Evolutionary conservation across 1,140 invertebrate species (phyloP).

Genomic region (Dryas iulia): DNA sequence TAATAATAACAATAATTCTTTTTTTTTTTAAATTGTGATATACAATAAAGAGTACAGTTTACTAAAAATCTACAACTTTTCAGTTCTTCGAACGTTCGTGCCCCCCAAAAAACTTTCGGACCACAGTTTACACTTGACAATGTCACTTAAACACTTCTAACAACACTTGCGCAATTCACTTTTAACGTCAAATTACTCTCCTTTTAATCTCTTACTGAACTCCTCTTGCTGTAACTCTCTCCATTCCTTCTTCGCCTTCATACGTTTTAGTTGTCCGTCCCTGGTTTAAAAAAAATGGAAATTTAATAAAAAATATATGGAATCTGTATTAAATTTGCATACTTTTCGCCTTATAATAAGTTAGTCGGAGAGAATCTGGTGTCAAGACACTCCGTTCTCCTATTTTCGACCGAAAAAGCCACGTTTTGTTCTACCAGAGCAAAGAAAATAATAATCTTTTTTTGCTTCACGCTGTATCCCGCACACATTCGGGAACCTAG

Average conservation of each 20-base stretch:
- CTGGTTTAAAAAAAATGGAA: constrained; percentile 78
- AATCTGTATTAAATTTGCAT: too few species aligned
- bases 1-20: not conserved
- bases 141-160: not conserved
- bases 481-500: too few species aligned
- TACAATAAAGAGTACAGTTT: not conserved
- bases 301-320: not conserved
- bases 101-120: not conserved
- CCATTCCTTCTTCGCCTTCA: constrained; percentile 96
- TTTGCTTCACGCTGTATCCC: too few species aligned
- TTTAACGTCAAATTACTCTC: constrained; percentile 81
- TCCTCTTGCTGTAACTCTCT: constrained; percentile 95
- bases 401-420: too few species aligned
- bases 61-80: not conserved
- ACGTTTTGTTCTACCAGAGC: too few species aligned
- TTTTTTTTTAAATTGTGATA: not conserved
- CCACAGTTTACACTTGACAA: not conserved
- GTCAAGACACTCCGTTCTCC: too few species aligned
- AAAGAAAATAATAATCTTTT: too few species aligned
- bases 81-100: not conserved
- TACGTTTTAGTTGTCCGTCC: constrained; percentile 96
- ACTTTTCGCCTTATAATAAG: too few species aligned
- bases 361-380: too few species aligned
- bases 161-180: not conserved
- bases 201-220: constrained; percentile 93